Percentiles rank a stretch among this genome's conserved stretches.
These are phyloP conservation scores for Telmatochromis sp. DNA, from an alignment of 2,113 vertebrate genomes.

Conservation along the genomic window DNA sequence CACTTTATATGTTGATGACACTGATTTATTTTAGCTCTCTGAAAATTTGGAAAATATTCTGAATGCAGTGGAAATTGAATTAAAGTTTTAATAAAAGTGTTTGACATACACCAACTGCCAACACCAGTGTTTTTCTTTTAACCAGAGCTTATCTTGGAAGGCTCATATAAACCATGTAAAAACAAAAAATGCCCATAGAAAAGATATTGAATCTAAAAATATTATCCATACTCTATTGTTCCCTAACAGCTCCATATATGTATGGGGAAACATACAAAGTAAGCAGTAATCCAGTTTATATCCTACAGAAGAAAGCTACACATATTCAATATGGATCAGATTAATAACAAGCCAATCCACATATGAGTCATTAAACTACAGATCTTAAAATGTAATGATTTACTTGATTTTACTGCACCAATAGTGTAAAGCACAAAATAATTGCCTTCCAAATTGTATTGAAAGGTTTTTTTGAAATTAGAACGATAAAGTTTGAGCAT, in stretches of 20 bases:
- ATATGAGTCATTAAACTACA: neutral
- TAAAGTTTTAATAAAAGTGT: neutral
- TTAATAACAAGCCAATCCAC: neutral
- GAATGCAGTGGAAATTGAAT: neutral
- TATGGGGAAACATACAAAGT: neutral
- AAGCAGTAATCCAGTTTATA: neutral
- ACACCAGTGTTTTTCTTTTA: neutral
- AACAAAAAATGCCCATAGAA: neutral
- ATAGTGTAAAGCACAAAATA: neutral
- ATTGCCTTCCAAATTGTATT: neutral
- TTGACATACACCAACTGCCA: neutral
- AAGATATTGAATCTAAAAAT: neutral
- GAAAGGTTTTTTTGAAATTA: neutral
- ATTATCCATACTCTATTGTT: neutral
- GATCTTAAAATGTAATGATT: neutral
- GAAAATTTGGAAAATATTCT: neutral
- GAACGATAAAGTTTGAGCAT: neutral
- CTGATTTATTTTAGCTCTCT: neutral
- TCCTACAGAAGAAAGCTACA: neutral
- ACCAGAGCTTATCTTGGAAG: neutral
- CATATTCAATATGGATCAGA: neutral
- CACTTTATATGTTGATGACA: neutral
- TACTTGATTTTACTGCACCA: neutral
- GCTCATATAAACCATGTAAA: neutral
- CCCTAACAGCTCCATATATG: neutral